Base-by-base conservation (phyloP, 2,888 invertebrate genomes). In the Caenorhabditis wallacei region DNA sequence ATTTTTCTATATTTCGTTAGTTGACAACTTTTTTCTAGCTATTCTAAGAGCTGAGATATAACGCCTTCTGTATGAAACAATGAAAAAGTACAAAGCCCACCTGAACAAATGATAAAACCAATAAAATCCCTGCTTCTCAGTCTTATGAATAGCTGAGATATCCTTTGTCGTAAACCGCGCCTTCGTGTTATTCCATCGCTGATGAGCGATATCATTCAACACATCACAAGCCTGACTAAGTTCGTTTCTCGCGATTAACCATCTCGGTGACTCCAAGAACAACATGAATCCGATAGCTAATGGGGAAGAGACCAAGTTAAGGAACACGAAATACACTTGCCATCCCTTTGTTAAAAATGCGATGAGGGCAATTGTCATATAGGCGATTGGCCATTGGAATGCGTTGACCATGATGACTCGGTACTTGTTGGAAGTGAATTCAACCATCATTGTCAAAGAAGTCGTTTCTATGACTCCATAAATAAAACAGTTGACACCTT, bases 381-480 rank as follows among this genome's bases (percentile, higher is more conserved):
- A 91, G 43, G 90, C 91, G 51, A 91, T 74, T 1, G 89, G 88
- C 85, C 85, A 87, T 79, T 88, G 88, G 84, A 88, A 88, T 0
- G 86, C 85, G n/a, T 83, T 83, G 1, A 80, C 86, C 80, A 86
- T 87, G 51, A 89, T 87, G 18, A 88, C 84, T 22, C 89, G 88
- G 56, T 81, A 89, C 43, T 85, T 86, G 75, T 89, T 90, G 75
- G 88, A 89, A 3, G 91, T 91, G 79, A 87, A 89, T 68, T 91
- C 91, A 87, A 91, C 89, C 89, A 91, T 87, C 87, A 91, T 82
- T 7, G 89, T 88, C 16, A 90, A 70, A 1, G 88, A 83, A 7
- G 89, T 89, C n/a, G 80, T 81, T 82, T 90, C 90, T 30, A 91
- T 87, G 37, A 90, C 79, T 37, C 91, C 91, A 70, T 91, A 91